Percentiles rank a stretch among this genome's conserved stretches.
phyloP scores from a whole-genome alignment of 2,113 vertebrate species.

The Alaudala cheleensis region DNA sequence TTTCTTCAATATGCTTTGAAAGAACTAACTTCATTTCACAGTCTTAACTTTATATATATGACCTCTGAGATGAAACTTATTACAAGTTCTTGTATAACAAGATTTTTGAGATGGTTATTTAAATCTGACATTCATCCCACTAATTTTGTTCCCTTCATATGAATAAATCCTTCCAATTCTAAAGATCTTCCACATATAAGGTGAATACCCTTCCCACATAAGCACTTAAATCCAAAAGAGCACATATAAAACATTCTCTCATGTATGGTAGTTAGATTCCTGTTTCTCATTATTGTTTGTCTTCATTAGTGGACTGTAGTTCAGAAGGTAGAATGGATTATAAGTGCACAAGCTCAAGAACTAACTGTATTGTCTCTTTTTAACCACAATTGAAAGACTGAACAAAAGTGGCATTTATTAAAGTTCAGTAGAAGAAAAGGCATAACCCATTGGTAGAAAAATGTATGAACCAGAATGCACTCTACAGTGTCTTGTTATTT shows the following conservation, averaged over 20 bases:
- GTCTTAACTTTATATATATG: neutral
- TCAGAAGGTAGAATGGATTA: neutral
- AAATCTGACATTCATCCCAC: neutral
- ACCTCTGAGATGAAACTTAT: neutral
- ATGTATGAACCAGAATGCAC: neutral
- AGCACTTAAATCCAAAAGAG: neutral
- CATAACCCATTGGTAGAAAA: neutral
- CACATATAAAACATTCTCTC: neutral
- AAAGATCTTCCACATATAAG: neutral
- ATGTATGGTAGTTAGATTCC: neutral
- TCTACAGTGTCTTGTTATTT: neutral
- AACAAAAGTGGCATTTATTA: neutral
- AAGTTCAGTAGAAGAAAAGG: neutral
- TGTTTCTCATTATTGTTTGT: neutral
- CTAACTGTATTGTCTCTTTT: neutral
- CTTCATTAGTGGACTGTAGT: neutral
- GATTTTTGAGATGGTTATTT: neutral
- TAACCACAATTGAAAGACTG: neutral
- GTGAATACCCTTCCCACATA: neutral
- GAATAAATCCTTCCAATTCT: neutral
- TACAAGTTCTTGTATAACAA: neutral
- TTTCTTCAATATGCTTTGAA: neutral
- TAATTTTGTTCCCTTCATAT: neutral
- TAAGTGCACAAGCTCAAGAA: neutral
- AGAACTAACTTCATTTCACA: neutral